A percentile compares a stretch with the other conserved stretches of the same genome.
phyloP scores from a whole-genome alignment of 2,888 invertebrate species.

The Patella pellucida region DNA sequence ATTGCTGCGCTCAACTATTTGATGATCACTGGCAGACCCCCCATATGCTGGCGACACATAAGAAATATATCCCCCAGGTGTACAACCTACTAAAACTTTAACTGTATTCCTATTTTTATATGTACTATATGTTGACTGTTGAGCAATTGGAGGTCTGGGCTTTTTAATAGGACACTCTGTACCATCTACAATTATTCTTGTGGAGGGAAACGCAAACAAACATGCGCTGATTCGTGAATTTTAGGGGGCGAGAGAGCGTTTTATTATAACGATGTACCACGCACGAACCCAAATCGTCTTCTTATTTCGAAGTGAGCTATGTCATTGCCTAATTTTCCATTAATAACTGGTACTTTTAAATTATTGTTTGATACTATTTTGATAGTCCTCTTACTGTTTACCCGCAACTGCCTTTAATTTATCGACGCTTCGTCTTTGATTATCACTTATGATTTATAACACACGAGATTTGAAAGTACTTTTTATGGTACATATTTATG shows the following conservation, averaged over 20 bases:
- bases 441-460: too few species aligned
- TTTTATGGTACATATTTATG: too few species aligned
- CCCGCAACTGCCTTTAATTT: too few species aligned
- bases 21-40: slow-evolving; percentile 39
- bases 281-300: background rate
- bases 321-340: too few species aligned
- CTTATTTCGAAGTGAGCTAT: too few species aligned
- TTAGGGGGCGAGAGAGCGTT: too few species aligned
- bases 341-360: too few species aligned
- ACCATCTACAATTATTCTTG: slow-evolving; percentile 5
- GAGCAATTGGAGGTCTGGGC: slow-evolving; percentile 19
- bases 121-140: slow-evolving; percentile 17
- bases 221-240: slow-evolving; percentile 7
- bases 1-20: slow-evolving; percentile 34
- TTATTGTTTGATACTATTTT: too few species aligned
- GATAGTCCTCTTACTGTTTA: too few species aligned
- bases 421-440: too few species aligned
- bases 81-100: slow-evolving; percentile 27
- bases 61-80: slow-evolving; percentile 23
- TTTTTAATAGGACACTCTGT: slow-evolving; percentile 27
- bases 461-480: too few species aligned
- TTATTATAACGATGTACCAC: too few species aligned
- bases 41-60: slow-evolving; percentile 29
- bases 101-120: slow-evolving; percentile 28
- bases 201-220: slow-evolving; percentile 19